Base-by-base conservation (phyloP, 2,113 vertebrate species). In the Gobio gobio region DNA sequence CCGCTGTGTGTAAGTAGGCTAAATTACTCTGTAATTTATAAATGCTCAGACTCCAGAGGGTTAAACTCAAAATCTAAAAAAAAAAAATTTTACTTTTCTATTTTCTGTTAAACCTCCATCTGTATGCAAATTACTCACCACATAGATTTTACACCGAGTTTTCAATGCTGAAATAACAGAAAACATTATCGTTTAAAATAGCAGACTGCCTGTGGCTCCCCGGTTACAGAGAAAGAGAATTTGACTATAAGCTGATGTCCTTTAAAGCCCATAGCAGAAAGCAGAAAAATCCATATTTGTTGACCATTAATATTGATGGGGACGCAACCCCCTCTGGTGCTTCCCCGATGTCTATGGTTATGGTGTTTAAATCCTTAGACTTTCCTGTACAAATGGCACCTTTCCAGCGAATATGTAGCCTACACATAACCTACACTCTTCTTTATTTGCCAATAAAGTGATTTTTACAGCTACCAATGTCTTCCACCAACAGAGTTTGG, bases 131-230 rank as follows among this genome's bases (percentile, higher is more conserved):
- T 66, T 26, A 33, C 29, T 29, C 63, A 33, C 63, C 63, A 33
- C 63, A 29, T 2, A 33, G 26, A 14, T 64, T 33, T 64, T 33
- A 29, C 24, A 64, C 13, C 16, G 26, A 33, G 26, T 8, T 66
- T 8, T 66, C 14, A 33, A 16, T 18, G 29, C 29, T 33, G 29
- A 33, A 33, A 33, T 6, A 66, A 66, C 26, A 66, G 63, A 66
- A 64, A 26, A 29, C 61, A 29, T 14, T 16, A 64, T 26, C 5
- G 12, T 29, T 94, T 92, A 94, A 95, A 93, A 94, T 93, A 90
- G 94, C 94, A 94, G 93, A 90, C 94, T 95, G 95, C 93, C 95
- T 95, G 89, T 93, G 93, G 95, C 95, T 94, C 94, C 89, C 95
- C 94, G 90, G 93, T 95, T 94, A 96, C 92, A 92, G 93, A 92